Evolutionary conservation across 2,797 vertebrate genomes (phyloP).

Genomic region (Falco peregrinus): DNA sequence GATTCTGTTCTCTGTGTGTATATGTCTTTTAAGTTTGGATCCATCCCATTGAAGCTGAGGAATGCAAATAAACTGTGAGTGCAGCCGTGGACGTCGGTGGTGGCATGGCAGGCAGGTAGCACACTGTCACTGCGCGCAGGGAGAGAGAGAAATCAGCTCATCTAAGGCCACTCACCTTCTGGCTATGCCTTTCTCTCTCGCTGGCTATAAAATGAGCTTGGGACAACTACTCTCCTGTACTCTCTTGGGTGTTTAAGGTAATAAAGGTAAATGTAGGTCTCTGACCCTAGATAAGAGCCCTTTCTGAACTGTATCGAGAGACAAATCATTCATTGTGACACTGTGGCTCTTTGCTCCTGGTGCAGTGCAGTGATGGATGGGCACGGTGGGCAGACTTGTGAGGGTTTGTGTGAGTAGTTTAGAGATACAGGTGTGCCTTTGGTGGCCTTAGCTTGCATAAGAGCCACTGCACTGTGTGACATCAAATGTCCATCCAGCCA

Average conservation of each 20-base stretch:
- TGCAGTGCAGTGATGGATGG: fast-evolving
- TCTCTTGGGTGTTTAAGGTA: neutral
- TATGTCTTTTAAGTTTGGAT: fast-evolving
- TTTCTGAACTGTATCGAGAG: neutral
- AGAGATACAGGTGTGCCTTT: neutral
- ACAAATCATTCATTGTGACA: neutral
- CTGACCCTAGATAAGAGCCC: neutral
- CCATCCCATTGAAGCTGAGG: neutral
- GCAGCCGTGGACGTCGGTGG: neutral
- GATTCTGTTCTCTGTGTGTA: neutral
- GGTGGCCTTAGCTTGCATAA: neutral
- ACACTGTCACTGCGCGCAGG: neutral
- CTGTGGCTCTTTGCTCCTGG: neutral
- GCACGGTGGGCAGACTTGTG: neutral
- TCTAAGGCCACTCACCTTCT: neutral
- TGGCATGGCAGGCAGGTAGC: neutral
- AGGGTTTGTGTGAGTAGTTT: neutral
- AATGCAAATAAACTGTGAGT: neutral
- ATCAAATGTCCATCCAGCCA: neutral
- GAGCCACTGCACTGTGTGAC: neutral
- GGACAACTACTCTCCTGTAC: fast-evolving
- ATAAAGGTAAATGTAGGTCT: neutral
- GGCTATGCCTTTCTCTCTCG: neutral
- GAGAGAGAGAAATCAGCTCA: neutral
- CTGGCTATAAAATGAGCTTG: neutral